These are phyloP conservation scores for Myzus persicae DNA, from an alignment of 1,140 invertebrate species.

Conservation along the genomic window DNA sequence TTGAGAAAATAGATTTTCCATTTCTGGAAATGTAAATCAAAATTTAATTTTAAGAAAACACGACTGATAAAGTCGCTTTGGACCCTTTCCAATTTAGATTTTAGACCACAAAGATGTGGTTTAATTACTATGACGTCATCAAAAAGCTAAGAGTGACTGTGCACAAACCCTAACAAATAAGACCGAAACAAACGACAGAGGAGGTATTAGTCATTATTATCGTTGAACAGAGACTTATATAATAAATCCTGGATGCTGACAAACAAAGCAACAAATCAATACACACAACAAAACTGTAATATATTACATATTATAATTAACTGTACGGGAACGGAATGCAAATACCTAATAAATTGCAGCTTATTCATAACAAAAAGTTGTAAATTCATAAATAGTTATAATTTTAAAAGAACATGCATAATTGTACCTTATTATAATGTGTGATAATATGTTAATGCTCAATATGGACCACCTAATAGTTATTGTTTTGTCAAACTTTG, in stretches of 20 bases:
- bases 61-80: not conserved
- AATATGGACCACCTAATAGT: not conserved
- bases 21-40: not conserved
- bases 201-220: not conserved
- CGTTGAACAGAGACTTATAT: not conserved
- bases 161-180: not conserved
- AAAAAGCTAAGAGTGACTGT: not conserved
- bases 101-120: not conserved
- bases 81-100: conserved; percentile 2
- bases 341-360: not conserved
- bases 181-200: not conserved
- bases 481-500: not conserved
- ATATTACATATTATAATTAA: not conserved
- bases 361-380: not conserved
- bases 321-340: not conserved
- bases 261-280: not conserved
- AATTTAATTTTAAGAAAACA: conserved; percentile 26
- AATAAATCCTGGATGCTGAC: not conserved
- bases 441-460: not conserved
- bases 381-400: not conserved
- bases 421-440: not conserved
- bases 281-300: not conserved
- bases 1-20: not conserved
- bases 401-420: not conserved
- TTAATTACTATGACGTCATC: not conserved